Base-by-base conservation (phyloP, 2,888 invertebrate species). In the Sinohyriopsis cumingii region DNA sequence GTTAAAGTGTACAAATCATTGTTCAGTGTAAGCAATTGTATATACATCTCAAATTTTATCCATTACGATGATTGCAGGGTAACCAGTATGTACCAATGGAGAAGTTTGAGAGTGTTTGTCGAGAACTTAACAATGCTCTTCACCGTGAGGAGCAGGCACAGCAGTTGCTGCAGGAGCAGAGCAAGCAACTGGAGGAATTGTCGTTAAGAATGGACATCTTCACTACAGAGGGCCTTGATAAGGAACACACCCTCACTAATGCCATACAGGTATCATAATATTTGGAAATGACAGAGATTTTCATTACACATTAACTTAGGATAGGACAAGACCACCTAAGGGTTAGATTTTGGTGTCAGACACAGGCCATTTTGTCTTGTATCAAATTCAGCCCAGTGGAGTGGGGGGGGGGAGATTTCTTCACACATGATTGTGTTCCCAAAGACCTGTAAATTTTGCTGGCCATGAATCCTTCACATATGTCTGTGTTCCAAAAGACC, bases 31-130 rank as follows among this genome's bases (percentile, higher is more conserved):
- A 28, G 25, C 18, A 53, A 9, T 25, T 33, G 33, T 57, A 55
- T 55, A 63, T 59, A 33, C 59, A 33, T 67, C 7, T 24, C 24
- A 28, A 56, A 18, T 59, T 60, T 22, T 53, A 45, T n/a, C 12
- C 45, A 45, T 24, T 12, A 55, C 28, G 3, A 6, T 54, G 54
- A 66, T 68, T 59, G 9, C 68, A 86, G 84, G 78, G 79, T 59
- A 77, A 79, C 55, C 82, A 86, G 63, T 81, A 81, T 79, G 79
- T 86, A 15, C 76, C 82, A 7, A 77, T 85, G 72, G 85, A 85
- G 65, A 85, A 84, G 79, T 88, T 87, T 85, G 88, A 88, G 70
- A 78, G 80, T 59, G 84, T 88, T 33, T 87, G 87, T 73, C 71
- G 77, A 25, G 89, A 89, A 75, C 77, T 89, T 71, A 86, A 86